These are phyloP conservation scores for Lycia hirtaria DNA, from an alignment of 2,888 invertebrate genomes.

Conservation along the genomic window DNA sequence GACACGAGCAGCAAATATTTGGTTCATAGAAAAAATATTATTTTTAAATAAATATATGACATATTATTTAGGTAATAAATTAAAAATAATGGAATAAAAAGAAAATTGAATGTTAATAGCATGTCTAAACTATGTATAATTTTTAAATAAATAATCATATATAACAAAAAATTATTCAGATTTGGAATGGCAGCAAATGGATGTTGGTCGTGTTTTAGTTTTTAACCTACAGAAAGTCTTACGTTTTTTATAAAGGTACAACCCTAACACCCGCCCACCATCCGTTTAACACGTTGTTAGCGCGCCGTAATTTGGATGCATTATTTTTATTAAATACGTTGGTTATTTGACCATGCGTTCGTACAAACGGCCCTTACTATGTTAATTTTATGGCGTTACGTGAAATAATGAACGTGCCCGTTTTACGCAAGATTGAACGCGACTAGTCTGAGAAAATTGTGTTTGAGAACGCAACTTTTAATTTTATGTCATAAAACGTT, in stretches of 20 bases:
- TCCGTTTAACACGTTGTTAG: constrained; percentile 58
- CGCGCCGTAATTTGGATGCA: constrained; percentile 58
- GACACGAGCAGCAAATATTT: too few species aligned
- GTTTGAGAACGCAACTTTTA: constrained; percentile 23
- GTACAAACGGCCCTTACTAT: constrained; percentile 40
- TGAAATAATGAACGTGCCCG: constrained; percentile 39
- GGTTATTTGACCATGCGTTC: constrained; percentile 45
- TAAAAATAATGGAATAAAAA: too few species aligned
- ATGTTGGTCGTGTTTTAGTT: too few species aligned
- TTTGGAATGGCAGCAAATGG: too few species aligned
- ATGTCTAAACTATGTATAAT: too few species aligned
- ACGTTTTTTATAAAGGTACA: constrained; percentile 25
- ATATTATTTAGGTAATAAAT: too few species aligned
- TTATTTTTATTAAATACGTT: constrained; percentile 51
- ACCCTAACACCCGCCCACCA: constrained; percentile 49
- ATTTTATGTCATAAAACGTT: constrained; percentile 12
- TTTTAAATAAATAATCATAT: too few species aligned
- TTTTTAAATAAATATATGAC: too few species aligned
- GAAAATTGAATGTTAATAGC: too few species aligned
- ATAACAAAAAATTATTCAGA: too few species aligned
- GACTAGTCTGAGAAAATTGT: constrained; percentile 34
- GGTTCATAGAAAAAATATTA: too few species aligned
- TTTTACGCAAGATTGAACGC: constrained; percentile 41
- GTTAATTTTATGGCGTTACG: constrained; percentile 45
- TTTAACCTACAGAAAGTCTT: too few species aligned